Conservation (phyloP, 1,140 invertebrate species). For the Cherax destructor region DNA sequence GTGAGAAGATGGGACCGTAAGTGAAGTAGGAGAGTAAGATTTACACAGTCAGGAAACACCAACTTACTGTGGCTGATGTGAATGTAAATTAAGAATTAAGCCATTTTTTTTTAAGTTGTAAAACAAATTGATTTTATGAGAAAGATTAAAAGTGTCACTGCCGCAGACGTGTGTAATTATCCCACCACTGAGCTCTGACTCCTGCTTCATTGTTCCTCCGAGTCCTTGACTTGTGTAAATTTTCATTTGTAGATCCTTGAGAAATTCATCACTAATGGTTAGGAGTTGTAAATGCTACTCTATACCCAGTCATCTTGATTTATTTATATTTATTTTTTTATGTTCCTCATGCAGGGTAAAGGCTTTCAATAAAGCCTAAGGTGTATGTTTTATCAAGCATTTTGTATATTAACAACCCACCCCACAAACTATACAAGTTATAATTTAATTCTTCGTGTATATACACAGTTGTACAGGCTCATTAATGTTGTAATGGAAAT, state of each 20-base stretch:
- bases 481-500: constrained; percentile 20
- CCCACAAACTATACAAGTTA: constrained; percentile 10
- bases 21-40: no score
- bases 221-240: not conserved
- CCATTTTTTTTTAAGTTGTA: not conserved
- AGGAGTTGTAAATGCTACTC: not conserved
- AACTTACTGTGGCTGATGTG: no score
- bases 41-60: no score
- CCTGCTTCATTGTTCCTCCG: not conserved
- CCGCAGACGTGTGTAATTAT: constrained; percentile 2
- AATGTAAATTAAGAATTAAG: no score
- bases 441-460: constrained; percentile 37
- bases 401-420: constrained; percentile 27
- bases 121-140: not conserved
- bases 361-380: not conserved
- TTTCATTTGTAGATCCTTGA: not conserved
- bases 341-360: constrained; percentile 21
- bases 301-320: not conserved
- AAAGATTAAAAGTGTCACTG: constrained; percentile 14
- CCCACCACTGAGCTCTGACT: not conserved
- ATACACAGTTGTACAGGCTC: constrained; percentile 46
- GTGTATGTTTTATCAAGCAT: constrained; percentile 14
- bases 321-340: not conserved
- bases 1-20: no score
- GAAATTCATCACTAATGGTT: not conserved